These are phyloP conservation scores for Lordiphosa mommai DNA, from an alignment of 1,140 invertebrate genomes.

Conservation along the genomic window DNA sequence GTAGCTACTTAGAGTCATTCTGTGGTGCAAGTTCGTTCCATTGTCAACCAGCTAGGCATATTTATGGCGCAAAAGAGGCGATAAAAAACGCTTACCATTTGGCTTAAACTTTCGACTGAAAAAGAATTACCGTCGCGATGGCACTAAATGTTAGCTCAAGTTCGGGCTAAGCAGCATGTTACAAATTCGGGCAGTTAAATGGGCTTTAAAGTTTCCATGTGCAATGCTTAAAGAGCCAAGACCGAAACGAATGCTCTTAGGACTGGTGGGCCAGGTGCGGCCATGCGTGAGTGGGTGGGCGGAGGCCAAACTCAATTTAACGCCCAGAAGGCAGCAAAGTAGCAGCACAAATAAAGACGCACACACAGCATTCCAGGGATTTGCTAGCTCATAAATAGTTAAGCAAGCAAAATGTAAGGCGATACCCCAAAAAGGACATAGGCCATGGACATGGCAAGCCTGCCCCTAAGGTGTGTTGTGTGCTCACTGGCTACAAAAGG, in stretches of 20 bases:
- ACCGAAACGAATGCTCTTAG: slow-evolving; percentile 11
- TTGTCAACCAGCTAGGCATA: slow-evolving; percentile 49
- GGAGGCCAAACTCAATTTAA: slow-evolving; percentile 70
- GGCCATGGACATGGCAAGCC: slow-evolving; percentile 41
- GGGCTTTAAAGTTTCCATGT: slow-evolving; percentile 34
- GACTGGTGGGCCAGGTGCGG: slow-evolving; percentile 45
- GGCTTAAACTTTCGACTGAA: slow-evolving; percentile 36
- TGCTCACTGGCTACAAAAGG: slow-evolving; percentile 62
- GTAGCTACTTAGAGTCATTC: slow-evolving; percentile 71
- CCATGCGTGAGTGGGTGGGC: slow-evolving; percentile 26
- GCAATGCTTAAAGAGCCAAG: slow-evolving; percentile 36
- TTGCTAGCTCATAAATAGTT: slow-evolving; percentile 78
- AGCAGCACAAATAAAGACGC: slow-evolving; percentile 73
- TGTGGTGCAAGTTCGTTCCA: slow-evolving; percentile 19
- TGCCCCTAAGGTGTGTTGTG: slow-evolving; percentile 42
- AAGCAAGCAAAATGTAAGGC: slow-evolving; percentile 70
- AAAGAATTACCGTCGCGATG: slow-evolving; percentile 29
- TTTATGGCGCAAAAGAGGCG: slow-evolving; percentile 56
- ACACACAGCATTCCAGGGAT: slow-evolving; percentile 67
- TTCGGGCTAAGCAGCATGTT: slow-evolving; percentile 31
- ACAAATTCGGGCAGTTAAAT: slow-evolving; percentile 47
- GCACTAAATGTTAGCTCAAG: slow-evolving; percentile 47
- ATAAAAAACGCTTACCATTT: slow-evolving; percentile 66
- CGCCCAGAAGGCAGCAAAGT: slow-evolving; percentile 71
- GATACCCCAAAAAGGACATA: slow-evolving; percentile 40